Conservation (phyloP, 2,888 invertebrate genomes). For the Ophioninae sp. region DNA sequence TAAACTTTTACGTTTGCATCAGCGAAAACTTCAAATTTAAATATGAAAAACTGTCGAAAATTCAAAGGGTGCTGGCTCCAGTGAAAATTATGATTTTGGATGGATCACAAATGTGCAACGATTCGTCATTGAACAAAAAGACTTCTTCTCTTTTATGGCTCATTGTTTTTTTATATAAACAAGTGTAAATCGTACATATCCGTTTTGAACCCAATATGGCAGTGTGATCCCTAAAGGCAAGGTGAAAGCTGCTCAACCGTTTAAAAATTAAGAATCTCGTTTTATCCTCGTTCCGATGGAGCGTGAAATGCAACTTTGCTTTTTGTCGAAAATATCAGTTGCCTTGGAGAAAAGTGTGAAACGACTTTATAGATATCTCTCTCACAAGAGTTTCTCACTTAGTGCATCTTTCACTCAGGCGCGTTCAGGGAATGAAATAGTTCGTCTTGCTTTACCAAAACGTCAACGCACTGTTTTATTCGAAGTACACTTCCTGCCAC, state of each 20-base stretch:
- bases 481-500: not conserved
- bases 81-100: not conserved
- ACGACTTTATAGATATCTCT: not conserved
- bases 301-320: not conserved
- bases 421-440: not conserved
- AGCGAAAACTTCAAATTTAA: not conserved
- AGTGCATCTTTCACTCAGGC: not conserved
- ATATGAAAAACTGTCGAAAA: not conserved
- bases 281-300: not conserved
- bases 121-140: not conserved
- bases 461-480: not conserved
- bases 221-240: not conserved
- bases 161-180: not conserved
- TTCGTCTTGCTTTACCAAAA: not conserved
- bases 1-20: not conserved
- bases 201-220: not conserved
- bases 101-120: not conserved
- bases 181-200: not conserved
- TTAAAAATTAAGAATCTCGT: not conserved
- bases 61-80: not conserved
- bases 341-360: not conserved
- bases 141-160: not conserved
- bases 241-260: not conserved
- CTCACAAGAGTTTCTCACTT: not conserved
- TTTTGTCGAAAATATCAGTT: not conserved